Base-by-base conservation (phyloP, 2,888 invertebrate species). In the Entomobrya proxima region DNA sequence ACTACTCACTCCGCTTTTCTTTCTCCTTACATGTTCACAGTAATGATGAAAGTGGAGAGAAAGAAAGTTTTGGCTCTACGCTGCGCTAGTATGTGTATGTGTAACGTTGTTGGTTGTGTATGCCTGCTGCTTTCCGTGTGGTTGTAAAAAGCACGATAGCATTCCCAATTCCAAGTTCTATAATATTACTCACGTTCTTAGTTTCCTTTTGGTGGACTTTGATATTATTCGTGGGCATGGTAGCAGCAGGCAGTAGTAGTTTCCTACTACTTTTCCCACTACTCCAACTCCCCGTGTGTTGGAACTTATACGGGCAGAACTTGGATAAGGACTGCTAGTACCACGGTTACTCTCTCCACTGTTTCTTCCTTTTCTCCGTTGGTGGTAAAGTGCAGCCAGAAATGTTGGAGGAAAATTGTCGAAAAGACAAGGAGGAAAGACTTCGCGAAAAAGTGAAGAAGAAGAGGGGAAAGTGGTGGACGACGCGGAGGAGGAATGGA, bases 381-480 rank as follows among this genome's bases (percentile, higher is more conserved):
- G 32, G 27, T 78, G 64, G 67, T 24, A n/a, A 50, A 50, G 52
- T 35, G 21, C 18, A 75, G 50, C 75, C 35, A 83, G 83, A 83
- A 83, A 84, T 84, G 84, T 58, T 84, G 77, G 77, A 69, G 58
- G 55, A 84, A 77, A 55, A 24, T 69, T 76, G 61, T 18, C 27
- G 52, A 37, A 27, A 77, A 77, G 77, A 55, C 50, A 67, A 84
- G 77, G 32, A n/a, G 44, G 37, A 11, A 58, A 74, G 72, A 61
- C 72, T 40, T 55, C 35, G 64, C 55, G 80, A 55, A 81, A 81
- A 58, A 69, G 72, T 24, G 37, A 40, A 77, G 77, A 69, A 77
- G 69, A 77, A 67, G 77, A 77, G 72, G 69, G 84, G 76, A 84
- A 77, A 76, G 83, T 77, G 83, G 83, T 83, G 76, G 37, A 67